Base-by-base conservation (phyloP, 2,113 vertebrate genomes). In the Anas platyrhynchos region DNA sequence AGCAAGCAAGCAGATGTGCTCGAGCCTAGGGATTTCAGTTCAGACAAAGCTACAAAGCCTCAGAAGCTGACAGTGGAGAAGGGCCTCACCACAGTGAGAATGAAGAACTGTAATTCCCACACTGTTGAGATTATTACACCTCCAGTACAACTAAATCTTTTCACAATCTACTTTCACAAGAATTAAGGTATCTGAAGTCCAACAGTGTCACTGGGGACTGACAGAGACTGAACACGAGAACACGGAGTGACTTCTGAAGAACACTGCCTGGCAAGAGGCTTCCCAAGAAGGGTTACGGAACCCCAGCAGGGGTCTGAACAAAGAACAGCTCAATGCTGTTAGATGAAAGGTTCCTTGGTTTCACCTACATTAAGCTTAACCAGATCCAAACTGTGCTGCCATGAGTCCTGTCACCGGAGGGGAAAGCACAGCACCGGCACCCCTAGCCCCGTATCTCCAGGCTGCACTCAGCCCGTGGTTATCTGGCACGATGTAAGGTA, bases 391-490 rank as follows among this genome's bases (percentile, higher is more conserved):
- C 31, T 21, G 17, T 34, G 59, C 88, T 81, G 7, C 59, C n/a
- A 26, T 31, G 15, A 27, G 23, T 46, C 15, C 26, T 9, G 25
- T 61, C 65, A 12, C 27, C 23, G 15, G 38, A 41, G 26, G 13
- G 58, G 41, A 65, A 46, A 65, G 86, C 61, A 44, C 41, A 83
- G 74, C 63, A 2, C 1, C 88, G 54, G 52, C 50, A 81, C 68
- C 68, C 79, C 5, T 5, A 21, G 11, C 16, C 11, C 61, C 29
- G 0, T 84, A 93, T 79, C 76, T 96, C 44, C 16, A 78, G 71
- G 83, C 83, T 83, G 48, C 92, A 91, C 62, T 55, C 54, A 92
- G 69, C 26, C 46, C 88, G 50, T 44, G 83, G 83, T 75, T 94
- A 95, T 95, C 96, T 58, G 38, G 54, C 22, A 62, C 56, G 61